phyloP scores from a whole-genome alignment of 2,888 invertebrate species.

The Apotomis betuletana region DNA sequence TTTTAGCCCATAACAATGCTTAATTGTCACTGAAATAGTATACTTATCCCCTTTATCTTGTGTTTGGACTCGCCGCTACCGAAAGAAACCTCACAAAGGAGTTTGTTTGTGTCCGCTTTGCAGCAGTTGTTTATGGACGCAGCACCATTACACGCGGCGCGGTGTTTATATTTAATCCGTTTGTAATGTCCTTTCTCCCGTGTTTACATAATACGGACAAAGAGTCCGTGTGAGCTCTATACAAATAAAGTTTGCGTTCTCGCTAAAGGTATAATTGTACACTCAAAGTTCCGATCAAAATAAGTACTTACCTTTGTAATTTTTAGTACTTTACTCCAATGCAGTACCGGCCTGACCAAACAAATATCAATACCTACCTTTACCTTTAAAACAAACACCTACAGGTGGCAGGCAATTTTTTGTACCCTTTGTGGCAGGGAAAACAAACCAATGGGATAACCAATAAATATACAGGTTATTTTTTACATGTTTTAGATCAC shows the following conservation, averaged over 20 bases:
- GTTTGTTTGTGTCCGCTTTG: conserved; percentile 75
- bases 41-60: conserved; percentile 49
- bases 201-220: conserved; percentile 66
- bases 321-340: background rate
- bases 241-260: conserved; percentile 46
- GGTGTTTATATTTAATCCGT: conserved; percentile 79
- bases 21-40: conserved; percentile 70
- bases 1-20: conserved; percentile 62
- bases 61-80: conserved; percentile 50
- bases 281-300: conserved; percentile 38
- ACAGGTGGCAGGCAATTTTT: too few relatives aligned
- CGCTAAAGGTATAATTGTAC: conserved; percentile 27
- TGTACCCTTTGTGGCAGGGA: too few relatives aligned
- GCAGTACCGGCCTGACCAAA: background rate
- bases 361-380: background rate
- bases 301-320: conserved; percentile 1
- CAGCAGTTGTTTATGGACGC: conserved; percentile 74
- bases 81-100: conserved; percentile 68
- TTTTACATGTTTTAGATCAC: too few relatives aligned
- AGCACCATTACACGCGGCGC: conserved; percentile 60
- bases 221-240: conserved; percentile 51
- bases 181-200: conserved; percentile 71
- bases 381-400: too few relatives aligned
- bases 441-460: too few relatives aligned
- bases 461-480: too few relatives aligned